A percentile compares a stretch with the other conserved stretches of the same genome.
These are phyloP conservation scores for Mormyrus hasselquistii DNA, from an alignment of 2,797 vertebrate genomes.

Conservation along the genomic window DNA sequence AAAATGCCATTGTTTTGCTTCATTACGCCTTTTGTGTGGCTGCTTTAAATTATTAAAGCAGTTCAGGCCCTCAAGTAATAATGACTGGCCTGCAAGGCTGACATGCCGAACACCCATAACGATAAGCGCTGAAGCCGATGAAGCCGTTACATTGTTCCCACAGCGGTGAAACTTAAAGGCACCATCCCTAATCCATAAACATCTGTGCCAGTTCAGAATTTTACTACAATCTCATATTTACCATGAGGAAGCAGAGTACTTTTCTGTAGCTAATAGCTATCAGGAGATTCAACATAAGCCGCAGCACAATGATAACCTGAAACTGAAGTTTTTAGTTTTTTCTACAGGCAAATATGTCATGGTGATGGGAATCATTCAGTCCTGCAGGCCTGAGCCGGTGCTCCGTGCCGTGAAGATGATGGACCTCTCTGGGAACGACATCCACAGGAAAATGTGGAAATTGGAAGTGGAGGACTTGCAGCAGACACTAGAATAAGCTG, in stretches of 20 bases:
- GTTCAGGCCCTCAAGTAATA: neutral
- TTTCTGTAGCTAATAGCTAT: neutral
- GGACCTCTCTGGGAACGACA: constrained; percentile 68
- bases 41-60: neutral
- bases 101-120: neutral
- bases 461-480: constrained; percentile 83
- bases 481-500: constrained; percentile 38
- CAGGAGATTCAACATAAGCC: neutral
- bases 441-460: constrained; percentile 71
- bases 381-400: constrained; percentile 68
- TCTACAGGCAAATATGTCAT: constrained; percentile 79
- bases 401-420: constrained; percentile 81
- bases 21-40: neutral
- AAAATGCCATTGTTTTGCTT: neutral
- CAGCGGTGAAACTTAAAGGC: neutral
- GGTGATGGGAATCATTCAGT: constrained; percentile 78
- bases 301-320: neutral
- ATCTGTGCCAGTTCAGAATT: neutral
- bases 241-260: neutral
- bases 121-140: neutral
- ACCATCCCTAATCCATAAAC: neutral
- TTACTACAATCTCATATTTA: neutral
- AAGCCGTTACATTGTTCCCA: too few species aligned
- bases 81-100: neutral
- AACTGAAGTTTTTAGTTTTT: neutral